Base-by-base conservation (phyloP, 2,113 vertebrate species). In the Delphinus delphis region DNA sequence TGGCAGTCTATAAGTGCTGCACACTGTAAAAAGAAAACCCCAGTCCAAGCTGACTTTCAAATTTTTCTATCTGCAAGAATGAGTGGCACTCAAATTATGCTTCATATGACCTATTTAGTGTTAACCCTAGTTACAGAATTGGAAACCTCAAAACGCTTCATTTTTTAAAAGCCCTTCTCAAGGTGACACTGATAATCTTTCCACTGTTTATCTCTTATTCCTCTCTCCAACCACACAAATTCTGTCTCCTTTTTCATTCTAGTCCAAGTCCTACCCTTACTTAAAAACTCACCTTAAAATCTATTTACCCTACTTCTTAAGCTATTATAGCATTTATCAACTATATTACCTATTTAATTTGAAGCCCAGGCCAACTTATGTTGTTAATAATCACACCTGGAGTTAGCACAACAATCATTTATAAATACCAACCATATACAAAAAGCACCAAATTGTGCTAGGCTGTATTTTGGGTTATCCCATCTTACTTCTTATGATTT, bases 321-420 rank as follows among this genome's bases (percentile, higher is more conserved):
- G 62, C 55, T 67, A 68, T 33, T 83, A 74, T 55, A 91, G 50
- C 74, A 63, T 82, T 89, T 93, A 81, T 50, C 74, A 33, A 91
- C 60, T 71, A 15, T 80, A 58, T 25, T 15, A 81, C 23, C 50
- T 86, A 77, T 74, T 95, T 89, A 82, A 92, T 93, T n/a, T 20
- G 65, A 96, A 84, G 36, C 28, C 79, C 31, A 60, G n/a, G 15
- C 26, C 67, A 94, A 65, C 11, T 90, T 81, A 58, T 6, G 36
- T 44, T 71, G 26, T 95, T 87, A 89, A 26, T 85, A 81, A 67
- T 74, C 58, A 85, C 44, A 95, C 41, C 41, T 84, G 53, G 60
- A 97, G n/a, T 81, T 82, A 95, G 55, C n/a, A 95, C 60, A 93
- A 70, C 71, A 50, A 73, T 76, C 33, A 84, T 79, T 93, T 84